Conservation (phyloP, 2,113 vertebrate genomes). For the Merops nubicus region DNA sequence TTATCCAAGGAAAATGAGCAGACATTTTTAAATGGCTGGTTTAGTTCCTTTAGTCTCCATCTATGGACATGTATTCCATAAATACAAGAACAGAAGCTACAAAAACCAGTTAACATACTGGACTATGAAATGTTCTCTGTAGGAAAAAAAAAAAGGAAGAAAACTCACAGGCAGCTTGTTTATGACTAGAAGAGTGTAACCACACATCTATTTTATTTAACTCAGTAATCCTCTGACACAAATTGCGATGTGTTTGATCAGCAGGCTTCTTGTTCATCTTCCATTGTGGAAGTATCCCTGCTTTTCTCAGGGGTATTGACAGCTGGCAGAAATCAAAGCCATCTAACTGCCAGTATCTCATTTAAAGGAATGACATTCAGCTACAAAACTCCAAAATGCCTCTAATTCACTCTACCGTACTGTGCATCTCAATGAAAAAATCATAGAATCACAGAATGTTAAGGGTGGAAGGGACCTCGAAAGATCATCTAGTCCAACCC, state of each 20-base stretch:
- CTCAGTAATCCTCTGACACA: constrained; percentile 17
- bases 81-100: not conserved
- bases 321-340: constrained; percentile 59
- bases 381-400: constrained; percentile 20
- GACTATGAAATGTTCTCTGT: not conserved
- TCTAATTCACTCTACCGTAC: constrained; percentile 14
- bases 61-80: not conserved
- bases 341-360: constrained; percentile 23
- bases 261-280: constrained; percentile 39
- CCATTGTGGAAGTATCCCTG: not conserved
- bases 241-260: constrained; percentile 34
- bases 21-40: not conserved
- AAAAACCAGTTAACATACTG: not conserved
- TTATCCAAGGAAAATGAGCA: not conserved
- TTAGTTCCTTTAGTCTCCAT: not conserved
- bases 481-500: no score
- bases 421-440: not conserved
- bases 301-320: constrained; percentile 42
- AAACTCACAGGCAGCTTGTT: constrained; percentile 22
- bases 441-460: no score
- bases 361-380: constrained; percentile 46
- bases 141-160: not conserved
- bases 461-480: no score
- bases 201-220: constrained; percentile 55
- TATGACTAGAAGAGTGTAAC: constrained; percentile 43